Evolutionary conservation across 2,113 vertebrate genomes (phyloP).

Genomic region (Thunnus maccoyii): DNA sequence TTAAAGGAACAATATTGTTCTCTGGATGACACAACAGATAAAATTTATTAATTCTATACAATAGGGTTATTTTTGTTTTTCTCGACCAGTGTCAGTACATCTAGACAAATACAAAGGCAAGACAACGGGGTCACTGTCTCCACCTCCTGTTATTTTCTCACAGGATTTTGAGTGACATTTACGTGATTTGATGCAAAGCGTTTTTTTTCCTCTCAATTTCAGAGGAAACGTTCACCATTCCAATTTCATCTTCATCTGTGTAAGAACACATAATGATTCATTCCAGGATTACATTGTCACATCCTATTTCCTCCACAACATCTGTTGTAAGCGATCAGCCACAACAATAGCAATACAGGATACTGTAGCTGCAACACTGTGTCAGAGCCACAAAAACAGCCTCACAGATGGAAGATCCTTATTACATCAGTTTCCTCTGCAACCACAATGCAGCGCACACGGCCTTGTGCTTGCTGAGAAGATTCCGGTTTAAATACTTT

Average conservation of each 20-base stretch:
- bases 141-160: background rate
- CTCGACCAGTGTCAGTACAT: background rate
- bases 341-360: constrained; percentile 74
- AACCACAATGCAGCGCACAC: background rate
- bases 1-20: background rate
- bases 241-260: constrained; percentile 8
- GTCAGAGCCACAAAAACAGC: constrained; percentile 23
- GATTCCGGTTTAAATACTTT: background rate
- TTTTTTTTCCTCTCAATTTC: constrained; percentile 10
- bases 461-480: background rate
- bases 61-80: background rate
- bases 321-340: constrained; percentile 42
- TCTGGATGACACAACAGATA: background rate
- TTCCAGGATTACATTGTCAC: constrained; percentile 57
- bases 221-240: constrained; percentile 24
- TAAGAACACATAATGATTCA: constrained; percentile 32
- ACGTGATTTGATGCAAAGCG: background rate
- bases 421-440: constrained; percentile 38
- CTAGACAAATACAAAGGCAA: background rate
- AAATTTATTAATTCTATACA: background rate
- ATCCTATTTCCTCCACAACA: constrained; percentile 72
- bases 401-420: constrained; percentile 31
- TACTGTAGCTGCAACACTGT: constrained; percentile 20
- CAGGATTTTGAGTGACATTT: constrained; percentile 6
- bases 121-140: background rate